Conservation (phyloP, 2,888 invertebrate species). For the Ariolimax columbianus region DNA sequence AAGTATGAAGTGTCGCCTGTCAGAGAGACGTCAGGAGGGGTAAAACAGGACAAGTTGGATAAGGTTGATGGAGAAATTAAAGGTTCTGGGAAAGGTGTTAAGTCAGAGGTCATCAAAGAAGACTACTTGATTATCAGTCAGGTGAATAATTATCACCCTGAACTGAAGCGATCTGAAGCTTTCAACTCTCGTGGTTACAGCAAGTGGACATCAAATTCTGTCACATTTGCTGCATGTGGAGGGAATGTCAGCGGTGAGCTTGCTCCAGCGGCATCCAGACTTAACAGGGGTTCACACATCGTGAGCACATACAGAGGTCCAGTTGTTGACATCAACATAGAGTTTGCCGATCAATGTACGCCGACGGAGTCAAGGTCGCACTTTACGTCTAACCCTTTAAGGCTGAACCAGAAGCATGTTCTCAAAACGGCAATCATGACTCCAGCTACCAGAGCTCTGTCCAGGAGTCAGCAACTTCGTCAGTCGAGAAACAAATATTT, state of each 20-base stretch:
- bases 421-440: slow-evolving; percentile 49
- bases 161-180: slow-evolving; percentile 41
- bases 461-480: slow-evolving; percentile 55
- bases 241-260: not conserved
- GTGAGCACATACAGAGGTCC: slow-evolving; percentile 20
- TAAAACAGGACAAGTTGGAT: not conserved
- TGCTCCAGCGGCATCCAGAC: slow-evolving; percentile 7
- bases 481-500: slow-evolving; percentile 56
- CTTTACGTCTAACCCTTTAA: slow-evolving; percentile 37
- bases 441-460: slow-evolving; percentile 49
- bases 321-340: slow-evolving; percentile 52
- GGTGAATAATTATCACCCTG: slow-evolving; percentile 44
- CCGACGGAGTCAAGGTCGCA: slow-evolving; percentile 20
- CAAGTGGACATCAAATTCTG: not conserved
- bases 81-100: not conserved
- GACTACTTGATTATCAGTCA: slow-evolving; percentile 45
- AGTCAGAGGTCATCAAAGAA: slow-evolving; percentile 29
- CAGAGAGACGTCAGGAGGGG: slow-evolving; percentile 13
- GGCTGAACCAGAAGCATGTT: slow-evolving; percentile 13
- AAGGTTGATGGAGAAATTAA: not conserved
- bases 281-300: not conserved
- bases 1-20: slow-evolving; percentile 56
- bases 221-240: not conserved
- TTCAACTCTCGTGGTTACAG: not conserved
- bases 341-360: slow-evolving; percentile 46